Base-by-base conservation (phyloP, 2,888 invertebrate genomes). In the Tiliacea citrago region DNA sequence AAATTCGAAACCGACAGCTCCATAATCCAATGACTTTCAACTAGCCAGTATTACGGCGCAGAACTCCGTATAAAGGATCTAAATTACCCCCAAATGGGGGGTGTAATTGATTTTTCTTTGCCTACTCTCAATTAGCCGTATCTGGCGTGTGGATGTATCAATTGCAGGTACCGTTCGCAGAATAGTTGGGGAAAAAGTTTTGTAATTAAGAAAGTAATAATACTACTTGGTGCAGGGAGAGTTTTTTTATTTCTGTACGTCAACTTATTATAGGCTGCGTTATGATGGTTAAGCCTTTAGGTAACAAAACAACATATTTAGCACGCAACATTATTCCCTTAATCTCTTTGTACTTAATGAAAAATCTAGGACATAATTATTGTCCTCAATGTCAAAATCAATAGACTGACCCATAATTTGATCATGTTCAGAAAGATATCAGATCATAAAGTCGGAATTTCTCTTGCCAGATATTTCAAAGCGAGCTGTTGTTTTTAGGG, bases 21-120 rank as follows among this genome's bases (percentile, higher is more conserved):
- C 55, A 79, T 86, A 85, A 86, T 85, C 67, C 66, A 83, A 83
- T 86, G 75, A 81, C 79, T 76, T 73, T 68, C 61, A 70, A 73
- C 72, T 66, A 75, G 78, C 47, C 62, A 66, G 71, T 66, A 80
- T 74, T 78, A 72, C 60, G 42, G 61, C 67, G 58, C 57, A 35
- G 71, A 49, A 70, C 55, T 65, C 71, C 63, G 73, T 66, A 69
- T 75, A 86, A 82, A 82, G 82, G 84, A 62, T 39, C 67, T 68
- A 70, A 85, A 81, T 82, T 87, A 81, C 76, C 60, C 76, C 86
- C 71, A 76, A 84, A 74, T 78, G 79, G 84, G 71, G 24, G 65
- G 68, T 79, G 79, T 82, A 82, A 85, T 86, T 73, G 84, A 82
- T 86, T 87, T 87, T 87, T 84, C 82, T 76, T 81, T 81, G 70